These are phyloP conservation scores for Hypomecis punctinalis DNA, from an alignment of 2,888 invertebrate species.

Conservation along the genomic window DNA sequence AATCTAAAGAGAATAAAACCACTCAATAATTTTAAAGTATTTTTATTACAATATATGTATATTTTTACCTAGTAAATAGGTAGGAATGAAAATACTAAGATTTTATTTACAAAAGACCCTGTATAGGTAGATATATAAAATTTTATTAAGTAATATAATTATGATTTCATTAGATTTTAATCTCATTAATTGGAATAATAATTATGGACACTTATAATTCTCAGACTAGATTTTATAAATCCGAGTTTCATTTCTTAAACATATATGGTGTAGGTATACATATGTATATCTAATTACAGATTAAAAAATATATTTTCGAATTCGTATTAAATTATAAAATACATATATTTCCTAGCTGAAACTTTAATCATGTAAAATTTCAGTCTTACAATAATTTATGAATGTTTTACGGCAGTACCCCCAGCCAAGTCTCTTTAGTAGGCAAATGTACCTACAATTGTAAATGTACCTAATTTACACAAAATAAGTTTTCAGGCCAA, in stretches of 20 bases:
- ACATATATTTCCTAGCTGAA: background rate
- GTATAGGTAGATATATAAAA: background rate
- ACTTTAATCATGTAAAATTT: conserved; percentile 5
- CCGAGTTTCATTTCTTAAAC: background rate
- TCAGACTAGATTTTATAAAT: too few species aligned
- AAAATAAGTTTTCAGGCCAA: too few species aligned
- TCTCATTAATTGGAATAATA: background rate
- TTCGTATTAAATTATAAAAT: background rate
- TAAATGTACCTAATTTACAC: too few species aligned
- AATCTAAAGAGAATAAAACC: background rate
- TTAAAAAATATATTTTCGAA: background rate
- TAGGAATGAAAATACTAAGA: conserved; percentile 25
- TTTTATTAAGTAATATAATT: background rate
- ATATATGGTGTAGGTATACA: background rate
- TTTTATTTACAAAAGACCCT: conserved; percentile 24
- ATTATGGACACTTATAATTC: background rate
- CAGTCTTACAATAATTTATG: background rate
- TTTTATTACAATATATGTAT: conserved; percentile 7
- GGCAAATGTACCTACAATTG: too few species aligned
- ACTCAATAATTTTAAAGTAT: background rate
- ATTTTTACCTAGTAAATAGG: conserved; percentile 18
- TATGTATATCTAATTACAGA: too few species aligned
- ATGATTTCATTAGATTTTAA: background rate
- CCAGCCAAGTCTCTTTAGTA: too few species aligned
- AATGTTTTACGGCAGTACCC: background rate